Evolutionary conservation across 2,888 invertebrate genomes (phyloP).

Genomic region (Epicampocera succincta): DNA sequence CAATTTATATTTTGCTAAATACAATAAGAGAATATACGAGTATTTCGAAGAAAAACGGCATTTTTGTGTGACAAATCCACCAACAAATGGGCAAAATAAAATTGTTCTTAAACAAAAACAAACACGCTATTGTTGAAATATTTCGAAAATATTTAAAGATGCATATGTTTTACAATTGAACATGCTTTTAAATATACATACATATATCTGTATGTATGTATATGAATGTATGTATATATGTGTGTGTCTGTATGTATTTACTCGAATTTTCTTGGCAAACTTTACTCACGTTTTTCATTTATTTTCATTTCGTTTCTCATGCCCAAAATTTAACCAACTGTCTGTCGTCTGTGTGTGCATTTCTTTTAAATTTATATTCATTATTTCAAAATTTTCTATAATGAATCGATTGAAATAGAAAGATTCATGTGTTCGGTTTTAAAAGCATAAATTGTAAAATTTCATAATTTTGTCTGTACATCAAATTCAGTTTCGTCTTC

Average conservation of each 20-base stretch:
- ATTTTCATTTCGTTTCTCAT: conserved; percentile 10
- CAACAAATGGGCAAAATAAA: conserved; percentile 2
- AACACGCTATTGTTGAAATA: conserved; percentile 34
- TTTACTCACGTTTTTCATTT: conserved; percentile 31
- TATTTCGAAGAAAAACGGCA: conserved; percentile 7
- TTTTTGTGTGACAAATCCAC: conserved; percentile 20
- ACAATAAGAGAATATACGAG: not conserved
- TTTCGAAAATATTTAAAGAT: conserved; percentile 20
- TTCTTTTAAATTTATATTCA: not conserved
- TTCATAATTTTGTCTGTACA: conserved; percentile 7
- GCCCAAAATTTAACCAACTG: conserved; percentile 19
- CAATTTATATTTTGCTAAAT: conserved; percentile 11
- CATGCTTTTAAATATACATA: not conserved
- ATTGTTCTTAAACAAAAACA: conserved; percentile 1
- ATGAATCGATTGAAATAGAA: not conserved
- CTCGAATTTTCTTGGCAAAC: conserved; percentile 25
- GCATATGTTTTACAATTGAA: not conserved
- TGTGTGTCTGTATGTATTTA: not conserved
- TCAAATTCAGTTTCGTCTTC: conserved; percentile 23
- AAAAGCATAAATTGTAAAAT: not conserved
- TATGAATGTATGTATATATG: no score
- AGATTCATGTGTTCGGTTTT: conserved; percentile 19
- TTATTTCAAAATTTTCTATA: not conserved
- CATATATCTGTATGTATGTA: not conserved
- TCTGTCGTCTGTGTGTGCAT: not conserved